A percentile compares a stretch with the other conserved stretches of the same genome.
phyloP scores from a whole-genome alignment of 1,140 invertebrate genomes.

The Drosophila takahashii region DNA sequence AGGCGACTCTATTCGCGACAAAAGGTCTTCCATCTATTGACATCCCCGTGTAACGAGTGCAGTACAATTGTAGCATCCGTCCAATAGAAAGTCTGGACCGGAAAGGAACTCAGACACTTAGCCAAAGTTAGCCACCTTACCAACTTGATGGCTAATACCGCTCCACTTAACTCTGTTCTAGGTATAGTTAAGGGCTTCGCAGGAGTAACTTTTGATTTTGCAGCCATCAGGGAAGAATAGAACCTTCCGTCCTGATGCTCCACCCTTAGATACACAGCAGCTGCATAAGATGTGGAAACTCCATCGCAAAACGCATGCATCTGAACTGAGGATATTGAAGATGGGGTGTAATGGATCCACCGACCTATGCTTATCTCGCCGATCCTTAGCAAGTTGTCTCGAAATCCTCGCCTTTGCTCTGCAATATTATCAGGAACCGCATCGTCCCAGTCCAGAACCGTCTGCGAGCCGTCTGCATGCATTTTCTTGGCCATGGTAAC shows the following conservation, averaged over 20 bases:
- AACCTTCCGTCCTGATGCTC: not conserved
- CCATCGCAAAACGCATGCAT: not conserved
- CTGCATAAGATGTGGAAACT: not conserved
- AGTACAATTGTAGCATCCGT: too few relatives aligned
- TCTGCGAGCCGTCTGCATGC: too few relatives aligned
- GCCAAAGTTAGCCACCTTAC: not conserved
- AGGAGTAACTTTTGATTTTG: too few relatives aligned
- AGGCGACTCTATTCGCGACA: not conserved
- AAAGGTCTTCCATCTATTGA: slow-evolving; percentile 1
- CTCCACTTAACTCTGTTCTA: not conserved
- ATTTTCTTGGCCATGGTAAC: too few relatives aligned
- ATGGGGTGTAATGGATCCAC: too few relatives aligned
- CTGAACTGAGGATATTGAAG: too few relatives aligned
- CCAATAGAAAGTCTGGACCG: not conserved
- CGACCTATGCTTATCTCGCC: too few relatives aligned
- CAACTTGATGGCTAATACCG: not conserved
- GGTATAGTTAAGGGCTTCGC: not conserved
- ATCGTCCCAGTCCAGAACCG: too few relatives aligned
- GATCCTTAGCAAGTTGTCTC: too few relatives aligned
- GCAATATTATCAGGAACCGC: not conserved
- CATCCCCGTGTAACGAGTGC: not conserved
- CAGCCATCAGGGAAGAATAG: not conserved
- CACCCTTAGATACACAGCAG: not conserved
- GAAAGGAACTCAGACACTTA: not conserved
- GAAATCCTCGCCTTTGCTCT: too few relatives aligned